Percentiles rank a stretch among this genome's conserved stretches.
These are phyloP conservation scores for Odontomyia ornata DNA, from an alignment of 2,888 invertebrate species.

Conservation along the genomic window DNA sequence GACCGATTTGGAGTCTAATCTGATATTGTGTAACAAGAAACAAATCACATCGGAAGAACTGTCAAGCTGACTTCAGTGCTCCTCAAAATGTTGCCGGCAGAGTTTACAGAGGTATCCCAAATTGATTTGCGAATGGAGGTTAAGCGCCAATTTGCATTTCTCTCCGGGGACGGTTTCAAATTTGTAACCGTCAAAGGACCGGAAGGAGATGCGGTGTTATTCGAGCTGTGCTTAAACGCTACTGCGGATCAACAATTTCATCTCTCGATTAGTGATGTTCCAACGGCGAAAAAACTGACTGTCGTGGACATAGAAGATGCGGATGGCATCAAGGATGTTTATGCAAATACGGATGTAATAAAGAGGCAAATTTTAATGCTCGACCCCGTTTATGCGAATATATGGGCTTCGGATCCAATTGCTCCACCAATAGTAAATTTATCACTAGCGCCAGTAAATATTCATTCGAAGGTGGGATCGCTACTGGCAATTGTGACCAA, in stretches of 20 bases:
- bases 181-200: background rate
- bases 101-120: constrained; percentile 26
- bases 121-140: constrained; percentile 37
- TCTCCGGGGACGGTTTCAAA: constrained; percentile 6
- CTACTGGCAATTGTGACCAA: constrained; percentile 55
- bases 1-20: no score
- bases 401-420: constrained; percentile 53
- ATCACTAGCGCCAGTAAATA: constrained; percentile 50
- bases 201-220: constrained; percentile 10
- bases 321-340: background rate
- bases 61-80: background rate
- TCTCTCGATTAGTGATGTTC: background rate
- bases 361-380: constrained; percentile 57
- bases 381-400: constrained; percentile 56
- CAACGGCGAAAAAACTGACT: background rate
- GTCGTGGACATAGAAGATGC: background rate
- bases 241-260: background rate
- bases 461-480: constrained; percentile 44
- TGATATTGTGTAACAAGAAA: no score
- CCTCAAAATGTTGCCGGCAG: constrained; percentile 15
- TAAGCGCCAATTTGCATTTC: constrained; percentile 32
- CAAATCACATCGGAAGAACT: background rate
- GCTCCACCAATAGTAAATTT: constrained; percentile 51
- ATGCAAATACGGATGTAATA: constrained; percentile 47
- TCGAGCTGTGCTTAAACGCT: background rate